Base-by-base conservation (phyloP, 30 jellyfish, hydroid and myxozoan genomes). In the Aurelia aurita region DNA sequence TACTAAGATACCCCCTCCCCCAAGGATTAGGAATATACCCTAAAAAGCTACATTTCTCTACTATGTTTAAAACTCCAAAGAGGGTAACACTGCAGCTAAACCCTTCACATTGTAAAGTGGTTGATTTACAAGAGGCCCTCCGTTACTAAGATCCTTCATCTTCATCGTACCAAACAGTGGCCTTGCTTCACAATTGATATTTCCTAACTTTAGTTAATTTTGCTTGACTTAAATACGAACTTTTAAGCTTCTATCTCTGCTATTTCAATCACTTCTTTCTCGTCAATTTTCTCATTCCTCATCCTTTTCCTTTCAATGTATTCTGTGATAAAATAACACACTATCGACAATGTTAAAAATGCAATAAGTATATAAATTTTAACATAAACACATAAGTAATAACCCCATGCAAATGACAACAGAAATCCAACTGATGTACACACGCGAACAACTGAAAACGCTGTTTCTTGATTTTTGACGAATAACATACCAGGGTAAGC, bases 371-470 rank as follows among this genome's bases (percentile, higher is more conserved):
- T 19, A 47, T 82, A 82, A 8, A 82, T 58, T 45, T 82, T 82
- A 4, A 82, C 71, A 34, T 82, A 82, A 26, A 82, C 92, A 45
- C 92, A 82, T 64, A 82, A n/a, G 45, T 69, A 75, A 46, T 70
- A 49, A 2, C 92, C 92, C 58, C 73, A 69, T 10, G 92, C 92
- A 32, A 82, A 82, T 10, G 92, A 55, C 19, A 82, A 22, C 74
- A 70, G 55, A 69, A 54, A 69, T 15, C 92, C 92, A 35, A 82
- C 74, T 0, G 92, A 82, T n/a, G 60, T 51, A 57, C 74, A 69
- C 14, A 45, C 60, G 35, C 92, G 84, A 18, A 82, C 79, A 27
- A 67, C 83, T 16, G 92, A 43, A 27, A 46, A 82, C 4, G 92
- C 82, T 8, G 92, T 65, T 58, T 82, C 82, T 66, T 67, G 86